Base-by-base conservation (phyloP, 2,888 invertebrate genomes). In the Clanis bilineata region DNA sequence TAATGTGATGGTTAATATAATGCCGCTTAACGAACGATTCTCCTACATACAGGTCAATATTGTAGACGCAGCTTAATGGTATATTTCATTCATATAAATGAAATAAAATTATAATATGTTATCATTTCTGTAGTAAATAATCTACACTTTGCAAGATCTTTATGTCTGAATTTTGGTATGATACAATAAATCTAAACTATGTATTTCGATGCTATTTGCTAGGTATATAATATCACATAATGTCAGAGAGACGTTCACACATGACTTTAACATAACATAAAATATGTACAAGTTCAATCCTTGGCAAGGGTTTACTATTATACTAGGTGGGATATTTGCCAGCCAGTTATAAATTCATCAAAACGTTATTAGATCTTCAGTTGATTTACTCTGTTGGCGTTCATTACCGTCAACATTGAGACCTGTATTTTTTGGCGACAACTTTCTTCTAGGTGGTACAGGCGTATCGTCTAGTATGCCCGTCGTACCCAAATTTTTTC, bases 341-440 rank as follows among this genome's bases (percentile, higher is more conserved):
- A 69, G 58, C 56, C 10, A 44, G 56, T 58, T 18, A 41, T 54
- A 44, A 54, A 62, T n/a, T n/a, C n/a, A 61, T 72, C 79, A 92
- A 85, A 91, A 90, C 68, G 86, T 78, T 64, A 92, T 92, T 68
- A 92, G 87, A 80, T 92, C 92, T 66, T 89, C 86, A 71, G 66
- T 77, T 60, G 74, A 69, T 56, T 75, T 73, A 41, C 41, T 41
- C 41, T 67, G 66, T 62, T 69, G 68, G 39, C 65, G 71, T 61
- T 62, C 66, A 64, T 62, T 73, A 56, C 66, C 68, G 43, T 61
- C 71, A 62, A 67, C 73, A 61, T 68, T 68, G 57, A 68, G 58
- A 57, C 77, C 78, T 38, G 71, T 39, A 64, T 73, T 73, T 77
- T 81, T 90, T 21, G 90, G 86, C 15, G 88, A 90, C 44, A 85